Conservation (phyloP, 92 coral and sea anemone species). For the Heliopora coerulea region DNA sequence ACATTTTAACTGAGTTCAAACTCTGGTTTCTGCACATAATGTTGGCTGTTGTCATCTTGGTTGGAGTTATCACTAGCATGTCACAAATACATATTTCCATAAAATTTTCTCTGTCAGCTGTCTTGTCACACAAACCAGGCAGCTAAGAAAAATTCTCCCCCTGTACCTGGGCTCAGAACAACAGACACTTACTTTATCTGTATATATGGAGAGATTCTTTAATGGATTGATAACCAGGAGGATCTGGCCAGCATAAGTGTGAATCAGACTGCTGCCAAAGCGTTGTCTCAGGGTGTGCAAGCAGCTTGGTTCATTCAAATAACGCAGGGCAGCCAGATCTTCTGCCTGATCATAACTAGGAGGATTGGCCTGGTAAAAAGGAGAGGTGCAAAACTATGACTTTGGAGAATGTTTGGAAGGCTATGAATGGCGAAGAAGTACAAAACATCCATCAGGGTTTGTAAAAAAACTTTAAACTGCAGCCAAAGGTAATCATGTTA, state of each 20-base stretch:
- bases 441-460: neutral
- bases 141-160: no score
- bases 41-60: no score
- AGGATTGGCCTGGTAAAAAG: conserved; percentile 79
- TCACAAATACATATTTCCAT: no score
- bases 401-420: neutral
- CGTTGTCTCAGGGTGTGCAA: conserved; percentile 93
- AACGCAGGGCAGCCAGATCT: conserved; percentile 94
- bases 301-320: conserved; percentile 95
- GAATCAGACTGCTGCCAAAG: conserved; percentile 92
- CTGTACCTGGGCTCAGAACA: no score
- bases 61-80: no score
- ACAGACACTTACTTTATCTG: conserved; percentile 80
- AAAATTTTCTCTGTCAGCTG: no score
- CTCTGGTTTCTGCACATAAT: no score
- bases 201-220: conserved; percentile 77
- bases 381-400: neutral
- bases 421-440: no score
- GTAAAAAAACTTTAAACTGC: no score
- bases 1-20: no score
- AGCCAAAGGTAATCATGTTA: no score
- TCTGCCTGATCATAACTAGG: conserved; percentile 96
- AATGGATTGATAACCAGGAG: conserved; percentile 83
- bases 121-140: no score
- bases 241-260: conserved; percentile 94